These are phyloP conservation scores for Papilio protenor DNA, from an alignment of 2,888 invertebrate genomes.

Conservation along the genomic window DNA sequence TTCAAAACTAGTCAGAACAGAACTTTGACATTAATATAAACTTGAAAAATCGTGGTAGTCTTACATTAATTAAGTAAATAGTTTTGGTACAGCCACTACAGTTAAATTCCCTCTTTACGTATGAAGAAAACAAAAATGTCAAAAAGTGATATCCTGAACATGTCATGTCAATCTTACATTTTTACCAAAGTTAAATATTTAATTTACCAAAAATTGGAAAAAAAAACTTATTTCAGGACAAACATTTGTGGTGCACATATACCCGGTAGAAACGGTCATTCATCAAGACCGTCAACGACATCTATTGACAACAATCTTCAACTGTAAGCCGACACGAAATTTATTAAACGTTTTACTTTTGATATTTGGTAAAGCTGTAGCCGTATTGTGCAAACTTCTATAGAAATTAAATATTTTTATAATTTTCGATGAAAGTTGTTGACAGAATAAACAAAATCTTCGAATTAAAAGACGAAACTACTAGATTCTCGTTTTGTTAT, in stretches of 20 bases:
- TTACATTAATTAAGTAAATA: neutral
- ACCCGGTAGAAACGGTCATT: slow-evolving; percentile 71
- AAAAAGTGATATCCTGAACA: neutral
- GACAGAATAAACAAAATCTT: neutral
- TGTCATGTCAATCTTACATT: neutral
- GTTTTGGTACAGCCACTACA: neutral
- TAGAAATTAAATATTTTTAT: neutral
- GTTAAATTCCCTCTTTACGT: neutral
- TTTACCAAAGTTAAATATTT: neutral
- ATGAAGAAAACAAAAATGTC: neutral
- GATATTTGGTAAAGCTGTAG: slow-evolving; percentile 7
- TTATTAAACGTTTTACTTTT: slow-evolving; percentile 43
- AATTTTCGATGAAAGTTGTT: neutral
- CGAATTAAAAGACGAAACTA: too few relatives aligned
- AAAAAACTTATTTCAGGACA: neutral
- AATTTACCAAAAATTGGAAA: neutral
- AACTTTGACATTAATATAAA: neutral
- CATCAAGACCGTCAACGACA: slow-evolving; percentile 81
- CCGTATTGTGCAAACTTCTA: slow-evolving; percentile 15
- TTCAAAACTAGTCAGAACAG: neutral
- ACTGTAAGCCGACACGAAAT: slow-evolving; percentile 64
- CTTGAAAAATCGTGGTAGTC: too few relatives aligned
- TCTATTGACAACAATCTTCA: slow-evolving; percentile 80
- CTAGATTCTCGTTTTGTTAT: neutral
- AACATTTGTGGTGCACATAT: slow-evolving; percentile 5